Evolutionary conservation across 2,797 vertebrate species (phyloP).

Genomic region (Sebastiscus tertius): DNA sequence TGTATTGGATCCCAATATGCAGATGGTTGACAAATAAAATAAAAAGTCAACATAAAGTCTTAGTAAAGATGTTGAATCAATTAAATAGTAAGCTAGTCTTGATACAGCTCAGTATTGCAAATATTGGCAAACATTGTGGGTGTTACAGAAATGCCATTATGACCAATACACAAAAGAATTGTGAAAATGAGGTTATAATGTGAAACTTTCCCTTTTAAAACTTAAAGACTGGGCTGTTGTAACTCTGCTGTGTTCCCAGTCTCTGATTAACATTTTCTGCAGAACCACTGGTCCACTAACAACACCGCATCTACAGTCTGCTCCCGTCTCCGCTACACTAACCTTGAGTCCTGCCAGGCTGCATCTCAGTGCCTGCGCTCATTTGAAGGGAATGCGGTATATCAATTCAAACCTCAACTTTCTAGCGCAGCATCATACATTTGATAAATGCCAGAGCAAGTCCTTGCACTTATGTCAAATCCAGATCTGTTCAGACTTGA

Average conservation of each 20-base stretch:
- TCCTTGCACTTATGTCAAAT: not conserved
- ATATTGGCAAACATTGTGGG: not conserved
- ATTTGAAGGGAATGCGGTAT: constrained; percentile 10
- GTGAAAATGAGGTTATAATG: not conserved
- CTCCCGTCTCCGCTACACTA: not conserved
- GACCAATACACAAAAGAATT: not conserved
- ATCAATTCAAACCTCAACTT: constrained; percentile 29
- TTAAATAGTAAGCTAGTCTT: not conserved
- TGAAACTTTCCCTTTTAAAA: not conserved
- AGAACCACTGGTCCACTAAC: not conserved
- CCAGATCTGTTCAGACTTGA: not conserved
- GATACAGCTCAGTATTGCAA: not conserved
- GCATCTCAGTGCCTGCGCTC: not conserved
- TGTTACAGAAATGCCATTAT: not conserved
- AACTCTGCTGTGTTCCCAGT: not conserved
- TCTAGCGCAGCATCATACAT: constrained; percentile 6
- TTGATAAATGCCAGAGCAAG: constrained; percentile 20
- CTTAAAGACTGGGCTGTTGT: not conserved
- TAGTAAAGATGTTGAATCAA: not conserved
- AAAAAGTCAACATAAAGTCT: not conserved
- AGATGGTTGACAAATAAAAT: not conserved
- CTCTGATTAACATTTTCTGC: constrained; percentile 4
- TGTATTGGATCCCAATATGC: no score
- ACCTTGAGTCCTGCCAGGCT: constrained; percentile 16
- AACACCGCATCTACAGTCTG: not conserved